Evolutionary conservation across 2,113 vertebrate genomes (phyloP), one percentile per base, ranked within the genome.

Genomic region (Gavia stellata): DNA sequence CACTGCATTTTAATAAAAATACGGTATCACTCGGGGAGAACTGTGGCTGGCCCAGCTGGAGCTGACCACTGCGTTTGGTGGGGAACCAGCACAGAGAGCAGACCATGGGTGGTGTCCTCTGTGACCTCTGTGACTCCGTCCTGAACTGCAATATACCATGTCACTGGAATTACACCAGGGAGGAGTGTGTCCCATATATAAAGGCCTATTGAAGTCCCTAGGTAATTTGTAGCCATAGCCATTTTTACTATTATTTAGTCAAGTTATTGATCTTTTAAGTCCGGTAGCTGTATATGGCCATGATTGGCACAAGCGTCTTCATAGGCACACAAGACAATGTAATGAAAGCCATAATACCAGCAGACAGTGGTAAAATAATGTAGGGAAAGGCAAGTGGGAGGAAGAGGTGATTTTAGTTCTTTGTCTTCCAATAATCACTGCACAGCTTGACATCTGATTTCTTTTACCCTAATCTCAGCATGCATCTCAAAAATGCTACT

Each of bases 391-490:
- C 0, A 0, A 90, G 14, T 33, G 61, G 53, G 74, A 90, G 53
- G 81, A 95, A 96, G 79, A 65, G 81, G 58, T 80, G 92, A 88
- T 86, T 94, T 95, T 19, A 91, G 23, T 95, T 95, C 86, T 95
- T 91, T 86, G 90, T 94, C 93, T 96, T 88, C 87, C 78, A 93
- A 93, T 93, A 94, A 96, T 94, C 90, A 28, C 81, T 80, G 79
- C 92, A 80, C 78, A 96, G 93, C 45, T 58, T 94, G 92, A 80
- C 58, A 77, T 93, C 84, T 90, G 94, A 93, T 96, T 96, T 96
- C 90, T 95, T 90, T 93, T 95, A 90, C 92, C 80, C 87, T 96
- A 96, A 97, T 96, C 96, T 96, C 96, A 97, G 94, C 87, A 62
- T 93, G 93, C 25, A 81, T 93, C 67, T 90, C 85, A 95, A 90